Evolutionary conservation across 2,797 vertebrate genomes (phyloP), one percentile per base, ranked within the genome.

Genomic region (Botia kubotai): DNA sequence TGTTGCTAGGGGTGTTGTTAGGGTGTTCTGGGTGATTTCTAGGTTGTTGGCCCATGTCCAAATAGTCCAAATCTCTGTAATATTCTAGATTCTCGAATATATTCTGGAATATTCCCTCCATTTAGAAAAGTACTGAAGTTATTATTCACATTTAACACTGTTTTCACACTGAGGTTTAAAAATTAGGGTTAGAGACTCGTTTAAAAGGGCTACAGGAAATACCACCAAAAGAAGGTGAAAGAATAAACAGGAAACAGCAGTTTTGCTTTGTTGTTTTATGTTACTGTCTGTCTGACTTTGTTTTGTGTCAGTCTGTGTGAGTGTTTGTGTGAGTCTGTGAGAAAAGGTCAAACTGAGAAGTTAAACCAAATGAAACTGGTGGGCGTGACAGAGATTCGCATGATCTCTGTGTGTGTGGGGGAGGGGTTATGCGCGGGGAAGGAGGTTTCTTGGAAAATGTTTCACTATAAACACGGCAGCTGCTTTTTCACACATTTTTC

Each of bases 401-500:
- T 70, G 29, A 23, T 39, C n/a, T 29, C 5, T 39, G 39, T 76
- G 79, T 39, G 79, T 67, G 74, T 39, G 48, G 52, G 52, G 48
- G 39, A 52, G 33, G 19, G 33, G 57, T 26, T 52, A 55, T 69
- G 62, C 71, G 57, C 65, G 46, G 26, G 48, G 68, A 36, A 21
- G 36, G 46, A 17, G 23, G 6, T 19, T 26, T 58, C 72, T 72
- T 63, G n/a, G 36, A 43, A 55, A n/a, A 33, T 72, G 48, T 69
- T 53, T 77, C 39, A 71, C 12, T 57, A 74, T 83, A 77, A 82
- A 75, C 63, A 80, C 19, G 6, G 65, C 77, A 85, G 58, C 74
- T 83, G 74, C 66, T 66, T 53, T 77, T 85, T 75, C 58, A 78
- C 72, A 73, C 65, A 33, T 83, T 79, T 63, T 55, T 65, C 43